phyloP scores from a whole-genome alignment of 2,888 invertebrate species.

The Agonopterix alstromeriana region DNA sequence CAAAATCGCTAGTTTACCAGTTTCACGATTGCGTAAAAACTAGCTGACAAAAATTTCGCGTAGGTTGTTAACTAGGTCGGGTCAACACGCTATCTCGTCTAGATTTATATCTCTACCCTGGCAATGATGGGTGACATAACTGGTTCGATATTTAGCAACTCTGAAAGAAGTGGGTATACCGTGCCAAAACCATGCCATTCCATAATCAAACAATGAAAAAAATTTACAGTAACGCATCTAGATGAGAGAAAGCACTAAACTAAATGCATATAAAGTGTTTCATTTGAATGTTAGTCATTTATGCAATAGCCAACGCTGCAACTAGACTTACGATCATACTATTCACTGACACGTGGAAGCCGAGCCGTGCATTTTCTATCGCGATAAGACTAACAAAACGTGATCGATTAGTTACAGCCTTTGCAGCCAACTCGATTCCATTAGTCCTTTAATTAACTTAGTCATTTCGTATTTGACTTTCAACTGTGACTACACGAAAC shows the following conservation, averaged over 20 bases:
- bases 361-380: slow-evolving; percentile 27
- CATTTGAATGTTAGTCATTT: slow-evolving; percentile 22
- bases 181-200: too few species aligned
- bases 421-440: background rate
- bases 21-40: slow-evolving; percentile 5
- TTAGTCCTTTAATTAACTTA: slow-evolving; percentile 3
- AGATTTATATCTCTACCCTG: background rate
- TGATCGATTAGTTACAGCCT: slow-evolving; percentile 45
- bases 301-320: slow-evolving; percentile 29
- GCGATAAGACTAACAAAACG: slow-evolving; percentile 47
- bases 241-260: slow-evolving; percentile 5
- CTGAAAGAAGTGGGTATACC: too few species aligned
- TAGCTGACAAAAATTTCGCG: slow-evolving; percentile 1
- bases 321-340: background rate
- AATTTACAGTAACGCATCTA: background rate
- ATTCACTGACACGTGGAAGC: slow-evolving; percentile 46
- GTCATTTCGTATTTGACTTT: slow-evolving; percentile 3
- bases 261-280: slow-evolving; percentile 5
- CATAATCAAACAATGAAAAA: background rate
- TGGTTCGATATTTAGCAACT: background rate
- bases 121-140: background rate
- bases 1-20: background rate
- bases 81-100: slow-evolving; percentile 2
- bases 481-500: slow-evolving; percentile 2
- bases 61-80: slow-evolving; percentile 1